Conservation (phyloP, 2,113 vertebrate genomes). For the Brienomyrus longianalis region DNA sequence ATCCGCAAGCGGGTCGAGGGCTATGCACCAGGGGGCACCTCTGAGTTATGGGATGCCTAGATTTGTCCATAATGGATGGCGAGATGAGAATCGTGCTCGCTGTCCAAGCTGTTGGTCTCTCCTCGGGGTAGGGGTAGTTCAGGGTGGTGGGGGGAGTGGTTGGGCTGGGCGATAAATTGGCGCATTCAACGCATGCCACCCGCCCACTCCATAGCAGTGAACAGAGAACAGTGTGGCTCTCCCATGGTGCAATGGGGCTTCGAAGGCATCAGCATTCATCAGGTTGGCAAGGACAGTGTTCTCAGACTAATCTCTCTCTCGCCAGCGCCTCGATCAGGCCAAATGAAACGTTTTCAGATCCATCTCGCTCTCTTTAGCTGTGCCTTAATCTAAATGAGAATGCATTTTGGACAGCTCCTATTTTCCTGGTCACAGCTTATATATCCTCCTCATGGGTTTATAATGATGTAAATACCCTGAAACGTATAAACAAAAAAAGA, state of each 20-base stretch:
- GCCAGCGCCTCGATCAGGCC: not conserved
- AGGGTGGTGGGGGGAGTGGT: not conserved
- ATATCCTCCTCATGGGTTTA: not conserved
- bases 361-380: not conserved
- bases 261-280: not conserved
- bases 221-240: not conserved
- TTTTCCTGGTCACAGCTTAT: not conserved
- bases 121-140: not conserved
- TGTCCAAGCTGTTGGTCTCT: not conserved
- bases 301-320: not conserved
- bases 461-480: not conserved
- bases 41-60: not conserved
- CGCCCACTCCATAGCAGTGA: not conserved
- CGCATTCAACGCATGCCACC: not conserved
- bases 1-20: not conserved
- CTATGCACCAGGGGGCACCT: not conserved
- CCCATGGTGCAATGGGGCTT: not conserved
- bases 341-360: not conserved
- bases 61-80: not conserved
- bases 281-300: not conserved
- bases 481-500: not conserved
- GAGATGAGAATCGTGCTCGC: not conserved
- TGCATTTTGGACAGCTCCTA: not conserved
- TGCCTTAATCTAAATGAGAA: conserved; percentile 6
- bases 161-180: not conserved